Evolutionary conservation across 2,797 vertebrate species (phyloP).

Genomic region (Muscicapa striata): DNA sequence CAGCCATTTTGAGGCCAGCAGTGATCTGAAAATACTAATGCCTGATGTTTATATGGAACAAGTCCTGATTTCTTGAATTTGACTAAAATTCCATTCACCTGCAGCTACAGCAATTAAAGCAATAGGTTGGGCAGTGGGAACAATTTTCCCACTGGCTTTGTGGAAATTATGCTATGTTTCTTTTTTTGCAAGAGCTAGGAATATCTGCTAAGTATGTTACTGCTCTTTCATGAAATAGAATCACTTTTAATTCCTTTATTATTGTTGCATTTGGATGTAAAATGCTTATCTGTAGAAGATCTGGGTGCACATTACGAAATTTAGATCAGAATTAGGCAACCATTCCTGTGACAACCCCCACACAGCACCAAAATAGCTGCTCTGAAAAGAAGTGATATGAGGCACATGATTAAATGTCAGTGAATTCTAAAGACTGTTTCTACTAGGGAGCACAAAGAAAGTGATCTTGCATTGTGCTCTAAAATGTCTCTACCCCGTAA

Average conservation of each 20-base stretch:
- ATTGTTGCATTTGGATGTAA: not conserved
- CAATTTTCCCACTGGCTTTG: not conserved
- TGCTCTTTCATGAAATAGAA: constrained; percentile 8
- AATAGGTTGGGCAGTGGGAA: not conserved
- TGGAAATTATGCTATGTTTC: not conserved
- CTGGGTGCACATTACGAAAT: constrained; percentile 40
- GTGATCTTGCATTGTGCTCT: constrained; percentile 48
- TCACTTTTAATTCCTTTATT: constrained; percentile 1
- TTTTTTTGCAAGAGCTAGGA: not conserved
- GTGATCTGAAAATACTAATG: not conserved
- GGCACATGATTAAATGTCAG: constrained; percentile 71
- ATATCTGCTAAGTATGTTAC: constrained; percentile 1
- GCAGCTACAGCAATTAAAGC: not conserved
- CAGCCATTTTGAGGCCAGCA: constrained; percentile 35
- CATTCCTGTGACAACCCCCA: constrained; percentile 58
- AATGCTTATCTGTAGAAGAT: constrained; percentile 26
- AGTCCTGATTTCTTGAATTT: not conserved
- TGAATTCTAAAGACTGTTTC: constrained; percentile 66
- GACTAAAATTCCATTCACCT: not conserved
- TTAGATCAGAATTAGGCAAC: constrained; percentile 61
- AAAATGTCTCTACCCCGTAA: constrained; percentile 27
- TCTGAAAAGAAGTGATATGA: constrained; percentile 62
- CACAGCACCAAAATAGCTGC: constrained; percentile 58
- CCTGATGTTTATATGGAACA: not conserved
- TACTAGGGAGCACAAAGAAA: constrained; percentile 61